A percentile compares a stretch with the other conserved stretches of the same genome.
These are phyloP conservation scores for Centropristis striata DNA, from an alignment of 2,113 vertebrate species.

Conservation along the genomic window DNA sequence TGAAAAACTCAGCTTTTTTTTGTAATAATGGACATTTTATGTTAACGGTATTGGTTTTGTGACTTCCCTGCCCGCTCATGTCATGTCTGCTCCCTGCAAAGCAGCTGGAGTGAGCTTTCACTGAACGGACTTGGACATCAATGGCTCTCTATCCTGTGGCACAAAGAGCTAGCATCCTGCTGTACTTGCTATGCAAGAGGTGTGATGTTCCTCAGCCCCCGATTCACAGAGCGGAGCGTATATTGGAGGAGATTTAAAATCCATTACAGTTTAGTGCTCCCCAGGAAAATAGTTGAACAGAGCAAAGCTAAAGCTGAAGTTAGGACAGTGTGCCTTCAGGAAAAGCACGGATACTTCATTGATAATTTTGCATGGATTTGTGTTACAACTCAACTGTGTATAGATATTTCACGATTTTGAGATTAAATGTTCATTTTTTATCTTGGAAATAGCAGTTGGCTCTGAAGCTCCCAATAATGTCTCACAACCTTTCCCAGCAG, in stretches of 20 bases:
- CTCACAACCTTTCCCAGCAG: not conserved
- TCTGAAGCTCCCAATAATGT: slow-evolving; percentile 10
- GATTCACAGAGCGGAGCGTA: slow-evolving; percentile 69
- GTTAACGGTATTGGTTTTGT: slow-evolving; percentile 28
- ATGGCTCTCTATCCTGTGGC: slow-evolving; percentile 77
- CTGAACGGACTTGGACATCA: slow-evolving; percentile 58
- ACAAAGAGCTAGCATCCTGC: slow-evolving; percentile 77
- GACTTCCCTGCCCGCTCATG: slow-evolving; percentile 43
- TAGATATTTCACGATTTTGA: slow-evolving; percentile 2
- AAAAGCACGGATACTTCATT: slow-evolving; percentile 34
- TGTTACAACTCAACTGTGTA: slow-evolving; percentile 1
- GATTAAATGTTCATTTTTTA: slow-evolving; percentile 29
- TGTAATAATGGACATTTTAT: not conserved
- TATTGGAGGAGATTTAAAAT: slow-evolving; percentile 76
- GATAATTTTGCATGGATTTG: slow-evolving; percentile 32
- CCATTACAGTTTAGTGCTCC: slow-evolving; percentile 70
- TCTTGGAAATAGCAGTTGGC: slow-evolving; percentile 19
- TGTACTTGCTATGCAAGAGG: slow-evolving; percentile 83
- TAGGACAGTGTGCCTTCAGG: slow-evolving; percentile 28
- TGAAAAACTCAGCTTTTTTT: slow-evolving; percentile 15
- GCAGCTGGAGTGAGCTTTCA: slow-evolving; percentile 62
- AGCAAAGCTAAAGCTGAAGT: slow-evolving; percentile 44
- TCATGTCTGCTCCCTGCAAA: slow-evolving; percentile 61
- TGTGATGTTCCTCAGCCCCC: slow-evolving; percentile 73
- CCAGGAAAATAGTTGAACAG: slow-evolving; percentile 66